Evolutionary conservation across 1,140 invertebrate species (phyloP).

Genomic region (Aphaenogaster floridana): DNA sequence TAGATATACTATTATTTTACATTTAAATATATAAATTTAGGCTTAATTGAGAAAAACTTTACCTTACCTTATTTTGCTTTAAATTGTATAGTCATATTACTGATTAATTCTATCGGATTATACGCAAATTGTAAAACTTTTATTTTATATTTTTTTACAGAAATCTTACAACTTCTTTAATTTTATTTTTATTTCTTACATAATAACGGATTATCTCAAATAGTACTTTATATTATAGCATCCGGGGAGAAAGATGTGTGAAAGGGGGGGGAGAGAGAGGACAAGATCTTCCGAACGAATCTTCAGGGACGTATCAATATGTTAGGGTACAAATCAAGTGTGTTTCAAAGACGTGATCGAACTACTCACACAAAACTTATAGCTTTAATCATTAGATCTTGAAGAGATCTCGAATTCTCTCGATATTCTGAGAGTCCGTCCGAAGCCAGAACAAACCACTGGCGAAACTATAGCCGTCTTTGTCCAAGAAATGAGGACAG

Average conservation of each 20-base stretch:
- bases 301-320: too few species aligned
- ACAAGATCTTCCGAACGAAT: too few species aligned
- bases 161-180: neutral
- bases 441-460: slow-evolving; percentile 60
- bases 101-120: neutral
- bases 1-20: neutral
- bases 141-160: neutral
- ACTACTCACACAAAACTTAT: neutral
- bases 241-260: too few species aligned
- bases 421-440: slow-evolving; percentile 37
- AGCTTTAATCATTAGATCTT: neutral
- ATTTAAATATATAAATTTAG: slow-evolving; percentile 11
- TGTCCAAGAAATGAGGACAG: slow-evolving; percentile 78
- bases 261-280: too few species aligned
- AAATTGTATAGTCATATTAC: neutral
- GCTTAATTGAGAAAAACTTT: neutral
- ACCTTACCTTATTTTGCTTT: neutral
- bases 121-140: neutral
- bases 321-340: neutral
- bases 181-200: neutral
- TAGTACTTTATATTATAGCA: neutral
- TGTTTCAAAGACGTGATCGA: neutral
- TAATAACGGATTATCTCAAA: neutral
- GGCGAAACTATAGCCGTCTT: slow-evolving; percentile 75
- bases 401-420: slow-evolving; percentile 39